A percentile compares a stretch with the other conserved stretches of the same genome.
Evolutionary conservation across 2,888 invertebrate genomes (phyloP).

Genomic region (Camponotus fellah): DNA sequence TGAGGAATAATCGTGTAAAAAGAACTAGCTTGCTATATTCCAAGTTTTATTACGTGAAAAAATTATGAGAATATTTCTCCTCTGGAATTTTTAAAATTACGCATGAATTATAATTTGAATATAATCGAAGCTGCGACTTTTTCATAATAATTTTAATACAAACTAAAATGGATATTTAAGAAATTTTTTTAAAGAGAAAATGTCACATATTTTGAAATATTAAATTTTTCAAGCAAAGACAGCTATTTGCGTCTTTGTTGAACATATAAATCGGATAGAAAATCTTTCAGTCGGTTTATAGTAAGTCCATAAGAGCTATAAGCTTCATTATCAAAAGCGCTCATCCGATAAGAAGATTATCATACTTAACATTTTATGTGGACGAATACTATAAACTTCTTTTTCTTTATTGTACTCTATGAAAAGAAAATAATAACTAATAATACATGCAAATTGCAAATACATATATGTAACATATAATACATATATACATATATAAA

Average conservation of each 20-base stretch:
- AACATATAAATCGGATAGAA: constrained; percentile 21
- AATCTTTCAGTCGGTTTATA: constrained; percentile 28
- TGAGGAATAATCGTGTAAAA: background rate
- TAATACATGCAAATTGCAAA: background rate
- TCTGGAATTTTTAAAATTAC: constrained; percentile 11
- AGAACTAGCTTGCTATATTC: background rate
- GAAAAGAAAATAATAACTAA: background rate
- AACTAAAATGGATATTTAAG: background rate
- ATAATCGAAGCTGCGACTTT: background rate
- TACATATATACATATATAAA: no score
- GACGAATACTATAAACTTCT: background rate
- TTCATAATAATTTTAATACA: background rate
- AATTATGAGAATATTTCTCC: background rate
- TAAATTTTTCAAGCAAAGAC: constrained; percentile 14
- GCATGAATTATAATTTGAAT: background rate
- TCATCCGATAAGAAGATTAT: constrained; percentile 63
- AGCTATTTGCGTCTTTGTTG: background rate
- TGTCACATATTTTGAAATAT: background rate
- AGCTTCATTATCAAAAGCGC: constrained; percentile 48
- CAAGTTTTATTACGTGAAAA: background rate
- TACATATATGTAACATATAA: background rate
- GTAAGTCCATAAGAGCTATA: constrained; percentile 20
- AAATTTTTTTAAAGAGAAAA: constrained; percentile 1
- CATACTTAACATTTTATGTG: constrained; percentile 57
- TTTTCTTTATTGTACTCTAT: background rate